These are phyloP conservation scores for Catamblyrhynchus diadema DNA, from an alignment of 2,797 vertebrate genomes.

Conservation along the genomic window DNA sequence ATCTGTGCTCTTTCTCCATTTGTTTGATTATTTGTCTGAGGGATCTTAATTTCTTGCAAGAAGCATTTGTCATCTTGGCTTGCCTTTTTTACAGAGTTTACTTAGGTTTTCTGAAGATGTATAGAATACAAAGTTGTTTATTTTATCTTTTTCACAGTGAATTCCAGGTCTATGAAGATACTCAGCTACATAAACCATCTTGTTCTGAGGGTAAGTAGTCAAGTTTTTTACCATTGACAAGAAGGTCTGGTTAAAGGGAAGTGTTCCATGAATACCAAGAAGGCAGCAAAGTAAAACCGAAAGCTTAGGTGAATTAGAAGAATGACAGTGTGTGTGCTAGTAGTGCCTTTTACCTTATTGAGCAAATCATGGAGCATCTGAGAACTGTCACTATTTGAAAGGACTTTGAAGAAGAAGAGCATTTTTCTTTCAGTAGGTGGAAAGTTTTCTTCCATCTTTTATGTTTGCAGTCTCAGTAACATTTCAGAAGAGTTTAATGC, in stretches of 20 bases:
- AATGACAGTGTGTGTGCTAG: background rate
- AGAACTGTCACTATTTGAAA: background rate
- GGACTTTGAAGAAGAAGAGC: background rate
- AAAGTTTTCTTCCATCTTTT: background rate
- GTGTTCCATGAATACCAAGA: background rate
- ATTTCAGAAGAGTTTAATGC: background rate
- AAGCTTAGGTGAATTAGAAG: background rate
- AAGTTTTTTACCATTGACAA: background rate
- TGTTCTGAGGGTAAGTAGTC: conserved; percentile 58
- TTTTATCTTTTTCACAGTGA: conserved; percentile 52
- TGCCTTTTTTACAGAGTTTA: background rate
- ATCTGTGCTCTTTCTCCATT: background rate
- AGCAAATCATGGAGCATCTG: background rate
- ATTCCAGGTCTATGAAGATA: conserved; percentile 25
- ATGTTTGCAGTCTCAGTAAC: background rate
- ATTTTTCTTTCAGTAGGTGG: background rate
- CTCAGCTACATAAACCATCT: background rate
- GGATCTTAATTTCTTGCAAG: background rate
- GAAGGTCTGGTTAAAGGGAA: background rate
- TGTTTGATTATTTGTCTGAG: background rate
- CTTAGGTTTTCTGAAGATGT: background rate
- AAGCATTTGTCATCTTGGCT: background rate
- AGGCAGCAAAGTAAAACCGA: background rate
- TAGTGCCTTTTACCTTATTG: background rate
- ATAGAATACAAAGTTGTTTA: background rate